These are phyloP conservation scores for Dasysyrphus tricinctus DNA, from an alignment of 2,888 invertebrate genomes.

Conservation along the genomic window DNA sequence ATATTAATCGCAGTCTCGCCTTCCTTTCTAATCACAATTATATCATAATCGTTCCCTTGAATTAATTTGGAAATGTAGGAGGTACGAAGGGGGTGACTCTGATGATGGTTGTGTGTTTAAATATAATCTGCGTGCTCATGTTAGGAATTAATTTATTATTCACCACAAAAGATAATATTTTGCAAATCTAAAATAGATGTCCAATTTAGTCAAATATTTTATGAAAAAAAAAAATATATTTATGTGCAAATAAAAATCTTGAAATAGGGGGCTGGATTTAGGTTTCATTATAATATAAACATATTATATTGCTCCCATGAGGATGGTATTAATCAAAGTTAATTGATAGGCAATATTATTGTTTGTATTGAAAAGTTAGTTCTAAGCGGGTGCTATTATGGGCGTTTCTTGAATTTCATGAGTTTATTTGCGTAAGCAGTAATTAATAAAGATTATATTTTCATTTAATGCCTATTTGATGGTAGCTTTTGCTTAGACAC, in stretches of 20 bases:
- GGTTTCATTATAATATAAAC: neutral
- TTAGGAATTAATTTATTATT: slow-evolving; percentile 23
- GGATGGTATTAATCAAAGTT: slow-evolving; percentile 59
- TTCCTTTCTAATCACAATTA: slow-evolving; percentile 25
- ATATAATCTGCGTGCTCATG: neutral
- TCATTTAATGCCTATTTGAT: neutral
- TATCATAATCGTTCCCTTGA: neutral
- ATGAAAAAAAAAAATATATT: neutral
- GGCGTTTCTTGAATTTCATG: slow-evolving; percentile 6
- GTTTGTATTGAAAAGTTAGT: slow-evolving; percentile 43
- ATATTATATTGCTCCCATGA: neutral
- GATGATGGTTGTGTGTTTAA: neutral
- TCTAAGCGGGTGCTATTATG: slow-evolving; percentile 7
- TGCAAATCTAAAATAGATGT: slow-evolving; percentile 21
- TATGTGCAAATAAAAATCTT: slow-evolving; percentile 10
- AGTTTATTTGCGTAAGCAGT: neutral
- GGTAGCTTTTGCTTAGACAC: neutral
- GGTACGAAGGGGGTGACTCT: neutral
- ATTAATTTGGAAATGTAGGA: neutral
- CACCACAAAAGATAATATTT: neutral
- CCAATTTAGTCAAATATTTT: slow-evolving; percentile 10
- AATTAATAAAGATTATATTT: slow-evolving; percentile 31
- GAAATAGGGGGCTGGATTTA: neutral
- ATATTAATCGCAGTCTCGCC: slow-evolving; percentile 58
- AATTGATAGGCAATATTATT: slow-evolving; percentile 60